A percentile compares a stretch with the other conserved stretches of the same genome.
Conservation (phyloP, 2,797 vertebrate species). For the Cichlasoma orientale region DNA sequence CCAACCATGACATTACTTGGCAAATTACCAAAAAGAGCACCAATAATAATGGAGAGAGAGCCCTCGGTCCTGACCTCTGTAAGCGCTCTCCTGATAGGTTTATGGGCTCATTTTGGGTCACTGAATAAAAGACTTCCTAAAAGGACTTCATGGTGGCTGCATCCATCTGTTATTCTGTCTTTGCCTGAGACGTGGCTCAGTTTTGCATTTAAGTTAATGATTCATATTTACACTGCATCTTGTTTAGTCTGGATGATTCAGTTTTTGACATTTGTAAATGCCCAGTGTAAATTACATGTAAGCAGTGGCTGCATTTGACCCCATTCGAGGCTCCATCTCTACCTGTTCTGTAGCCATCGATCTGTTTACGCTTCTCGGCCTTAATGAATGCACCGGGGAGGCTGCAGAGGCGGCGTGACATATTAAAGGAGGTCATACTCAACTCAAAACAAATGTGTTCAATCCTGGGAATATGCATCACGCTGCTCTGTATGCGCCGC, state of each 20-base stretch:
- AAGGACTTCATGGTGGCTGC: accelerated
- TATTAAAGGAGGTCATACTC: slow-evolving; percentile 66
- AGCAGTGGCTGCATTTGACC: slow-evolving; percentile 26
- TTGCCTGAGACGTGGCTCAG: background rate
- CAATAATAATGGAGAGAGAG: background rate
- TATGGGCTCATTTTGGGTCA: background rate
- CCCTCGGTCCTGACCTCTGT: background rate
- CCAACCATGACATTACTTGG: background rate
- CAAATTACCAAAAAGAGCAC: too few species aligned
- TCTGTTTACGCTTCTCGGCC: slow-evolving; percentile 60
- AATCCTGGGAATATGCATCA: slow-evolving; percentile 45
- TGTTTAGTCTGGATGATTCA: background rate
- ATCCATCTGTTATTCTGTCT: background rate
- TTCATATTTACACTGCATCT: background rate
- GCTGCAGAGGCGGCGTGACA: slow-evolving; percentile 40
- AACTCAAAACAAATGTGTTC: slow-evolving; percentile 59
- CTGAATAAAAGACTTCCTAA: background rate
- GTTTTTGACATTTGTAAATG: background rate
- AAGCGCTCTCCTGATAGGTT: background rate
- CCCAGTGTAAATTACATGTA: background rate
- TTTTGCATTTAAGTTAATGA: background rate
- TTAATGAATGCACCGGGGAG: slow-evolving; percentile 61
- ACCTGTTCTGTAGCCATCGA: slow-evolving; percentile 56
- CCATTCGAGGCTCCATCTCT: slow-evolving; percentile 14
- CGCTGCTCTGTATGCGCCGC: background rate